Evolutionary conservation across 1,140 invertebrate species (phyloP).

Genomic region (Lepidurus apus): DNA sequence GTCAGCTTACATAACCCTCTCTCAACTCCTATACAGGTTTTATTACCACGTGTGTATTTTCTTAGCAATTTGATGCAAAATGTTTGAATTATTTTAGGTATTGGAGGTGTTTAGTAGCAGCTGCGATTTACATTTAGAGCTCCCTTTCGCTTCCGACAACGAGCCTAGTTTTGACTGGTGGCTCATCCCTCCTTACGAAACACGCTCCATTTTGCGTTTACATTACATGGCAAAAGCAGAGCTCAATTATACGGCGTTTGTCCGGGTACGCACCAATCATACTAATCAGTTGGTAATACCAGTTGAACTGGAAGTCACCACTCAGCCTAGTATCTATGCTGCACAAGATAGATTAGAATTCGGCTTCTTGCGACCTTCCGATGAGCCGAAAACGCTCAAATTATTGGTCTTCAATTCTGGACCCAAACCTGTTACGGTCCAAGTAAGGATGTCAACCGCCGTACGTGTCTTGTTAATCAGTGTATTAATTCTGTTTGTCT

Average conservation of each 20-base stretch:
- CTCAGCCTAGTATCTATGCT: slow-evolving; percentile 65
- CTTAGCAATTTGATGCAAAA: slow-evolving; percentile 23
- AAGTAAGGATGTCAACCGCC: slow-evolving; percentile 49
- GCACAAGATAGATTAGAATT: slow-evolving; percentile 75
- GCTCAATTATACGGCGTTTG: slow-evolving; percentile 76
- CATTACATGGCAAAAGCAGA: slow-evolving; percentile 68
- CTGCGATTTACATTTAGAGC: slow-evolving; percentile 80
- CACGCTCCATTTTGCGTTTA: slow-evolving; percentile 80
- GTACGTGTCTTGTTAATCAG: neutral
- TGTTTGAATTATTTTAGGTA: slow-evolving; percentile 53
- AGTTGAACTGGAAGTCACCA: slow-evolving; percentile 78
- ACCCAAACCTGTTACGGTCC: slow-evolving; percentile 61
- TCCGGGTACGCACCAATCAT: slow-evolving; percentile 68
- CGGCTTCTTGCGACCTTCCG: slow-evolving; percentile 63
- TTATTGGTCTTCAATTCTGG: slow-evolving; percentile 67
- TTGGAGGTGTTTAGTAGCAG: slow-evolving; percentile 86
- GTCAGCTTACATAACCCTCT: slow-evolving; percentile 94
- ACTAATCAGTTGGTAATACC: slow-evolving; percentile 62
- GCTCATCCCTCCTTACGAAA: slow-evolving; percentile 84
- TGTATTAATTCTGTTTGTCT: slow-evolving; percentile 37
- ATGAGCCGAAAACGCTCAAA: slow-evolving; percentile 57
- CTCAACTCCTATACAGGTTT: slow-evolving; percentile 72
- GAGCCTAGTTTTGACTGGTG: slow-evolving; percentile 68
- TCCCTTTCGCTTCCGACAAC: slow-evolving; percentile 64
- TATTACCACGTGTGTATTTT: neutral